Evolutionary conservation across 2,797 vertebrate genomes (phyloP).

Genomic region (Lateolabrax maculatus): DNA sequence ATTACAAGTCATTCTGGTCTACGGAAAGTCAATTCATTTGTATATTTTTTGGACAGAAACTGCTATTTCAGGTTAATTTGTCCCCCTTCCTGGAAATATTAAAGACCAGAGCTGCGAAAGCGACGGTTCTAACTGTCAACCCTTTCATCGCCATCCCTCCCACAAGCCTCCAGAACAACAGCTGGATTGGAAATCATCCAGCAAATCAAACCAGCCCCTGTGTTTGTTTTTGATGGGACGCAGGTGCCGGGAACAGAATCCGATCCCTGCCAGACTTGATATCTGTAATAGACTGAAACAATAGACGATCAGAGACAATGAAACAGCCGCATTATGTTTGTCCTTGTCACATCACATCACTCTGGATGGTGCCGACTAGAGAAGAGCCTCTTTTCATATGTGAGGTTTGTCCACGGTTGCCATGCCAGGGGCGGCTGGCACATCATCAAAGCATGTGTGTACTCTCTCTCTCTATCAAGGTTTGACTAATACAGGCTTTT

Average conservation of each 20-base stretch:
- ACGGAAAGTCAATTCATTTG: background rate
- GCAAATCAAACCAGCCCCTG: constrained; percentile 49
- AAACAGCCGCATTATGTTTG: constrained; percentile 58
- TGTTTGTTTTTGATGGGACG: constrained; percentile 64
- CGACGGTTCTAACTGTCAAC: constrained; percentile 13
- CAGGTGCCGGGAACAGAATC: constrained; percentile 69
- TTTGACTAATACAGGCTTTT: constrained; percentile 40
- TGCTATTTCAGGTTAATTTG: constrained; percentile 25
- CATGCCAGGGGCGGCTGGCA: constrained; percentile 51
- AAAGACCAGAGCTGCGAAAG: constrained; percentile 23
- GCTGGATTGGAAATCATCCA: constrained; percentile 67
- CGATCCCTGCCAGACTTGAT: constrained; percentile 62
- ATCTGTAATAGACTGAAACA: constrained; percentile 69
- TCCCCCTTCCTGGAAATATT: constrained; percentile 2
- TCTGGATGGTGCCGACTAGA: constrained; percentile 34
- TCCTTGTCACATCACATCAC: constrained; percentile 71
- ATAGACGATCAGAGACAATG: constrained; percentile 63
- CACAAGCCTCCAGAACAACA: constrained; percentile 53
- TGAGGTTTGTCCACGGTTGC: constrained; percentile 20
- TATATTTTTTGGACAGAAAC: background rate
- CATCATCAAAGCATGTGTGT: constrained; percentile 38
- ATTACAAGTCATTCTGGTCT: background rate
- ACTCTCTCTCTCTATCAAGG: background rate
- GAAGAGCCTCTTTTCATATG: constrained; percentile 42
- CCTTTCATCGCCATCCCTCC: constrained; percentile 41